A percentile compares a stretch with the other conserved stretches of the same genome.
These are phyloP conservation scores for Chymomyza fuscimana DNA, from an alignment of 2,888 invertebrate genomes.

Conservation along the genomic window DNA sequence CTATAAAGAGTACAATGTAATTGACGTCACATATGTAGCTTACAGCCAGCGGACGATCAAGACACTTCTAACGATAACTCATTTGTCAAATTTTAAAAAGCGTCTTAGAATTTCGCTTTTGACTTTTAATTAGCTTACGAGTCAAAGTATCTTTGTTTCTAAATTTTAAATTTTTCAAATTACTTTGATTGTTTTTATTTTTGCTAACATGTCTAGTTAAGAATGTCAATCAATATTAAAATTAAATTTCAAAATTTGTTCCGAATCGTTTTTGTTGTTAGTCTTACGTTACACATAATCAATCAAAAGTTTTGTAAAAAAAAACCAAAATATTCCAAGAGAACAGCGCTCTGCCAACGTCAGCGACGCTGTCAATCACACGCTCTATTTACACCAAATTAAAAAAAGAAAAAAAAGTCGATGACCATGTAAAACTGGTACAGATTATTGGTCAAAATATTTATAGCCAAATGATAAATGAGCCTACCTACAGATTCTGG, in stretches of 20 bases:
- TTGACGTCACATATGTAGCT: no score
- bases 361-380: slow-evolving; percentile 61
- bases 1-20: no score
- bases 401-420: slow-evolving; percentile 53
- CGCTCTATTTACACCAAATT: slow-evolving; percentile 72
- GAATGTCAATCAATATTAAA: slow-evolving; percentile 53
- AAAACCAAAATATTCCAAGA: slow-evolving; percentile 16
- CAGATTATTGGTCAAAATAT: slow-evolving; percentile 72
- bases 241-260: slow-evolving; percentile 40
- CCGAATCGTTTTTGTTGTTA: slow-evolving; percentile 50
- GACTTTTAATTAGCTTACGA: no score
- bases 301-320: slow-evolving; percentile 49
- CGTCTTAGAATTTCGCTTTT: no score
- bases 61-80: no score
- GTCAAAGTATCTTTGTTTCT: no score
- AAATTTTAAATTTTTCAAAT: slow-evolving; percentile 7
- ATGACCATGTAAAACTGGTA: slow-evolving; percentile 54
- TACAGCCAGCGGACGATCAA: no score
- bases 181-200: slow-evolving; percentile 35
- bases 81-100: no score
- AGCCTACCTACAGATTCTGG: slow-evolving; percentile 8
- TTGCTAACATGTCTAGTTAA: slow-evolving; percentile 28
- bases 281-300: slow-evolving; percentile 46
- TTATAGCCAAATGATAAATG: slow-evolving; percentile 67
- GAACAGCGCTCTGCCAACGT: slow-evolving; percentile 21